Percentiles rank a stretch among this genome's conserved stretches.
phyloP scores from a whole-genome alignment of 2,113 vertebrate genomes.

The Gobio gobio region DNA sequence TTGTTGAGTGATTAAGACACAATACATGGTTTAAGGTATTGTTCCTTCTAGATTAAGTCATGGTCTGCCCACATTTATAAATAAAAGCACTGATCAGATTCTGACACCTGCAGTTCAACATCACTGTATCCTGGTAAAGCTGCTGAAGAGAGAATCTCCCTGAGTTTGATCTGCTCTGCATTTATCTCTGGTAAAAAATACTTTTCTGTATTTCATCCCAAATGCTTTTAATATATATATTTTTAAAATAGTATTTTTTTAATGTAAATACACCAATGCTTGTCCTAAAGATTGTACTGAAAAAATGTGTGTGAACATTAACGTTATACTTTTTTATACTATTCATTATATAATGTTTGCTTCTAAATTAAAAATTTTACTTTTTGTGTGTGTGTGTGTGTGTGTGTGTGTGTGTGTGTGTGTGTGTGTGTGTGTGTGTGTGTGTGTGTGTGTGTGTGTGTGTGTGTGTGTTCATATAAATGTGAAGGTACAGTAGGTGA shows the following conservation, averaged over 20 bases:
- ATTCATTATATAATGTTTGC: too few relatives aligned
- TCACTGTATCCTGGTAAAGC: background rate
- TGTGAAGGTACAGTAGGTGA: background rate
- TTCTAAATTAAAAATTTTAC: too few relatives aligned
- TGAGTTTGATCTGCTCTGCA: background rate
- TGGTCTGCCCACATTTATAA: background rate
- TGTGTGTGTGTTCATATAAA: background rate
- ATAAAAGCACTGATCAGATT: background rate
- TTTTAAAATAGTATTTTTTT: too few relatives aligned
- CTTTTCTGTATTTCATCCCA: background rate
- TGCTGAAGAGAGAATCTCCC: background rate
- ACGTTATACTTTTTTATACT: too few relatives aligned
- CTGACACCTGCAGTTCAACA: background rate
- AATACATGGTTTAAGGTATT: background rate
- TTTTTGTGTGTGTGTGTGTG: too few relatives aligned
- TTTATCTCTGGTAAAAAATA: background rate
- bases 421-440: too few relatives aligned
- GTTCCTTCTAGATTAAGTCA: background rate
- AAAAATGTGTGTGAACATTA: too few relatives aligned
- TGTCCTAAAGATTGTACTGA: too few relatives aligned
- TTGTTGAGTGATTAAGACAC: background rate
- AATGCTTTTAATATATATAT: background rate
- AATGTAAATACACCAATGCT: too few relatives aligned
- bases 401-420: too few relatives aligned
- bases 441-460: too few relatives aligned